Percentiles rank a stretch among this genome's conserved stretches.
These are phyloP conservation scores for Apogon hyalosoma DNA, from an alignment of 2,797 vertebrate genomes.

Conservation along the genomic window DNA sequence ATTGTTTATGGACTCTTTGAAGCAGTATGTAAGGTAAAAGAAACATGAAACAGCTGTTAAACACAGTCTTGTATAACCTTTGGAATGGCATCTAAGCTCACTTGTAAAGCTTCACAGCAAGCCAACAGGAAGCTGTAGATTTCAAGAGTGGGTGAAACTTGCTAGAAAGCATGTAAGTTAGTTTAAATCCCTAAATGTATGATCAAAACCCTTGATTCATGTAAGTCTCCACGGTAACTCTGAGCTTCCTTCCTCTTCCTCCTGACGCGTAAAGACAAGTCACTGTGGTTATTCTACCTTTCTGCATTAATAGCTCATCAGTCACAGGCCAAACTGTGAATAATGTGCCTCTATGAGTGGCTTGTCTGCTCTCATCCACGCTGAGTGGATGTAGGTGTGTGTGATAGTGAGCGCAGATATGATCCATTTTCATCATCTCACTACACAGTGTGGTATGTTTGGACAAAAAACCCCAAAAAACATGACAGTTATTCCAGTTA, in stretches of 20 bases:
- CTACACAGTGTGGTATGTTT: neutral
- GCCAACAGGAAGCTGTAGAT: neutral
- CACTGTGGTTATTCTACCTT: slow-evolving; percentile 7
- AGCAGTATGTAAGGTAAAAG: neutral
- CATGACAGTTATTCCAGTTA: neutral
- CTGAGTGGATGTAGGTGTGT: slow-evolving; percentile 64
- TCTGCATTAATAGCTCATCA: neutral
- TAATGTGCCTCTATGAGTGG: slow-evolving; percentile 32
- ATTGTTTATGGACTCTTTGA: slow-evolving; percentile 1
- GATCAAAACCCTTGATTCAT: slow-evolving; percentile 19
- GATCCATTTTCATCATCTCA: slow-evolving; percentile 48
- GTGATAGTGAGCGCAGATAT: slow-evolving; percentile 30
- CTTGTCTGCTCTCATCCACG: slow-evolving; percentile 26
- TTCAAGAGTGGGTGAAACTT: no score
- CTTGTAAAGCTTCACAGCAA: slow-evolving; percentile 8
- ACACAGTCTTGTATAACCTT: neutral
- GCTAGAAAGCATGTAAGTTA: neutral
- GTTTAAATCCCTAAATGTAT: neutral
- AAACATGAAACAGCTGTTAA: neutral
- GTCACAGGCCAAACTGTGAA: slow-evolving; percentile 21
- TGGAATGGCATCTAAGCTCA: neutral
- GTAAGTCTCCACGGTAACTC: slow-evolving; percentile 70
- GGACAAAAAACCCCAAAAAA: slow-evolving; percentile 9
- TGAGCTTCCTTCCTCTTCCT: slow-evolving; percentile 11
- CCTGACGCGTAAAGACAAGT: slow-evolving; percentile 38